A percentile compares a stretch with the other conserved stretches of the same genome.
Conservation (phyloP, 2,113 vertebrate genomes). For the Spheniscus mendiculus region DNA sequence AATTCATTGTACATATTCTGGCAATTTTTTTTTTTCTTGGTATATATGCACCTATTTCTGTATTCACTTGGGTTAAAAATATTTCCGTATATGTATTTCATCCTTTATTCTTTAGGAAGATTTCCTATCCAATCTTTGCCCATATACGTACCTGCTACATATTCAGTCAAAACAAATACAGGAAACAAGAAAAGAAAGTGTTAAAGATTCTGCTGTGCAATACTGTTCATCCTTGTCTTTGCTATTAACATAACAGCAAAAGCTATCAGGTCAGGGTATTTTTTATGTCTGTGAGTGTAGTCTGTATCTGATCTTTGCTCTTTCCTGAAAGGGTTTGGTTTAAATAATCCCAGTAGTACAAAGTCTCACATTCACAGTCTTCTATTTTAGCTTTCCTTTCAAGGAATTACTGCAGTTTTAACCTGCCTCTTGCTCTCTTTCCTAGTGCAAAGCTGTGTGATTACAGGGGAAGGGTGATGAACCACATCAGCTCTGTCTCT, state of each 20-base stretch:
- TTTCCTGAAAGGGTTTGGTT: slow-evolving; percentile 2
- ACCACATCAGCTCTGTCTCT: slow-evolving; percentile 27
- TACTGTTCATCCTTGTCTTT: not conserved
- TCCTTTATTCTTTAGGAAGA: not conserved
- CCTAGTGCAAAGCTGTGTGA: slow-evolving; percentile 45
- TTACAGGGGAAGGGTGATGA: slow-evolving; percentile 24
- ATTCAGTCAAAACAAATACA: not conserved
- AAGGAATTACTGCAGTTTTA: slow-evolving; percentile 52
- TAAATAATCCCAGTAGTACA: not conserved
- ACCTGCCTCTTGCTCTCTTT: slow-evolving; percentile 26
- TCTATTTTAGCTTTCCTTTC: slow-evolving; percentile 40
- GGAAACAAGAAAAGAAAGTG: not conserved
- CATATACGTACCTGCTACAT: not conserved
- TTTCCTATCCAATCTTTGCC: not conserved
- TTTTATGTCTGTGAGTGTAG: not conserved
- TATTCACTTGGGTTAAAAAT: not conserved
- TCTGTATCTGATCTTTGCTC: not conserved
- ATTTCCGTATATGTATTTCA: not conserved
- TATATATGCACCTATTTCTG: not conserved
- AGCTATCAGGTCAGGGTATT: not conserved
- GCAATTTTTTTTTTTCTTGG: not conserved
- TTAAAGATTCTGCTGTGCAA: not conserved
- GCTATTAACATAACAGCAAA: not conserved
- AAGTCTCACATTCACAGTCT: slow-evolving; percentile 6
- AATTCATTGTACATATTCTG: not conserved